Base-by-base conservation (phyloP, 2,113 vertebrate species). In the Entelurus aequoreus region DNA sequence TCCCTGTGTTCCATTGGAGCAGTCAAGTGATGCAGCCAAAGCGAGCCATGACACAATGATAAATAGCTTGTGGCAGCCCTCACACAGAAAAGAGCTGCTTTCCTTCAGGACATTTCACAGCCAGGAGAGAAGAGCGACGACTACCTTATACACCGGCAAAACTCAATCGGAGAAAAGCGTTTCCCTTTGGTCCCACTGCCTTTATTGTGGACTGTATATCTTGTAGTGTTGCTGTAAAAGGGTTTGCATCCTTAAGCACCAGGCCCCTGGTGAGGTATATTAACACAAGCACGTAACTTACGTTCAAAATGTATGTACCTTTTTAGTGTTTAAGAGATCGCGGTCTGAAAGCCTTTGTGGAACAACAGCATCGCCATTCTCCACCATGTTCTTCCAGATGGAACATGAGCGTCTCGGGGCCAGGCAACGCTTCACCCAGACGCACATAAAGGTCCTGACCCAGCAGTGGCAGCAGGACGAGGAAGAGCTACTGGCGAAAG, bases 341-440 rank as follows among this genome's bases (percentile, higher is more conserved):
- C 28, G 28, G 28, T 46, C 11, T 3, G 10, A 46, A 46, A 40
- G 36, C 4, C 46, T 44, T 63, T 48, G 9, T 47, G 15, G 53
- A n/a, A 36, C 46, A 21, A 62, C 54, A 28, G 28, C 28, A n/a
- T 13, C 40, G 9, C 14, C 44, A 9, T 60, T 42, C 54, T 15
- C 6, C 0, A 70, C 49, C 6, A 47, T 68, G 13, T 66, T 79
- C 28, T 78, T 82, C 6, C 68, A 99, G 97, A 80, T 89, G 21
- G 82, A 62, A 37, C 90, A 94, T 6, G 91, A 94, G 80, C 88
- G 89, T 46, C 66, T 67, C 11, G 93, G 84, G 90, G 87, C 87
- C 66, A 85, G 5, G 42, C 88, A 79, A 74, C 81, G 44, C 47
- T 94, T 90, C 79, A 52, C 86, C 8, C 86, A 76, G 69, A 86